These are phyloP conservation scores for Illadopsis cleaveri DNA, from an alignment of 2,113 vertebrate species.

Conservation along the genomic window DNA sequence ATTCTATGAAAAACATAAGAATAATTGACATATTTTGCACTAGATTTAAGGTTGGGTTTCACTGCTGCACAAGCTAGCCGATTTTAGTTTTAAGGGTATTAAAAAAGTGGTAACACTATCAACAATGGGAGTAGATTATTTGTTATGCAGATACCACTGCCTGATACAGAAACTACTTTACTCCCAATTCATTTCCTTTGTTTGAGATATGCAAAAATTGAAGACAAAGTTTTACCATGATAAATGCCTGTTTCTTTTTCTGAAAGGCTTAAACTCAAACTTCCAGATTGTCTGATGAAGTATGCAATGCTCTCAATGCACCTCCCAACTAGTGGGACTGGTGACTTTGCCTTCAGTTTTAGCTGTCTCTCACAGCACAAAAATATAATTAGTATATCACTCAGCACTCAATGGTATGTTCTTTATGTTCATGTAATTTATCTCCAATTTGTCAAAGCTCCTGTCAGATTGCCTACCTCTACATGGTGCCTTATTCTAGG, in stretches of 20 bases:
- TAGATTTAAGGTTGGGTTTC: not conserved
- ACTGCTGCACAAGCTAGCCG: not conserved
- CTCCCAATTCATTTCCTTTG: not conserved
- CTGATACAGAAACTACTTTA: not conserved
- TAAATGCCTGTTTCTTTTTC: not conserved
- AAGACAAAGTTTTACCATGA: not conserved
- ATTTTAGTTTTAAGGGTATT: not conserved
- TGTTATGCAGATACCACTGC: not conserved
- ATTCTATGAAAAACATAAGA: not conserved
- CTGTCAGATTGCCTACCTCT: not conserved
- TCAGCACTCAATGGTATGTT: constrained; percentile 14
- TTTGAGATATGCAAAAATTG: not conserved
- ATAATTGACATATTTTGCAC: not conserved
- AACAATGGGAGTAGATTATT: not conserved
- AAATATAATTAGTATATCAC: constrained; percentile 43
- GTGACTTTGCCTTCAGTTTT: not conserved
- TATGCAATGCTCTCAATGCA: not conserved
- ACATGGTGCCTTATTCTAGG: constrained; percentile 16
- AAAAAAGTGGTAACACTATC: not conserved
- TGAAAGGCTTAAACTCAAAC: not conserved
- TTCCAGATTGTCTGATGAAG: not conserved
- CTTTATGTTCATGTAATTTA: constrained; percentile 53
- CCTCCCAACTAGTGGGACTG: not conserved
- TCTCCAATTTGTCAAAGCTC: constrained; percentile 30
- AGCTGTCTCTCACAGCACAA: constrained; percentile 12